These are phyloP conservation scores for Clarias laeviceps DNA, from an alignment of 2,797 vertebrate species.

Conservation along the genomic window DNA sequence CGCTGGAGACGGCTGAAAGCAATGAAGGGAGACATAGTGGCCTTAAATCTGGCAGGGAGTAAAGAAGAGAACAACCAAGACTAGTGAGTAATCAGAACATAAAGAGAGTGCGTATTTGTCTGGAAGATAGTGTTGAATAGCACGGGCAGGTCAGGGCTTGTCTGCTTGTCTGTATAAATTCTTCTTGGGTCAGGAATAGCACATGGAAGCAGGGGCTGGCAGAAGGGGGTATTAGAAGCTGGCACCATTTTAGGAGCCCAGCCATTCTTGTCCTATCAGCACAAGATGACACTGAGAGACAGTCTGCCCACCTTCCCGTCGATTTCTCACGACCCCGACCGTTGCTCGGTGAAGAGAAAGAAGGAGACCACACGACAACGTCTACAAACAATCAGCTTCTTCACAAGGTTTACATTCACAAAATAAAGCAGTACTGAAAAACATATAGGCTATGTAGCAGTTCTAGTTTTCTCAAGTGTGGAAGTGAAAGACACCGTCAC, in stretches of 20 bases:
- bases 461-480: constrained; percentile 48
- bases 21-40: background rate
- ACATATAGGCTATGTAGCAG: constrained; percentile 42
- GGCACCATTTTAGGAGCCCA: constrained; percentile 42
- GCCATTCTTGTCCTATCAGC: constrained; percentile 46
- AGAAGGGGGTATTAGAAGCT: constrained; percentile 34
- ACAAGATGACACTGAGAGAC: constrained; percentile 30
- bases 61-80: constrained; percentile 8
- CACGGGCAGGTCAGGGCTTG: constrained; percentile 64
- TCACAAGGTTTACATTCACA: constrained; percentile 69
- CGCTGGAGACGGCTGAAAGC: background rate
- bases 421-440: constrained; percentile 65
- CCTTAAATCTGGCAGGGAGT: background rate
- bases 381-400: constrained; percentile 48
- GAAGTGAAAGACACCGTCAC: constrained; percentile 37
- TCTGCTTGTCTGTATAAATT: constrained; percentile 64
- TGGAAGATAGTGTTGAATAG: constrained; percentile 43
- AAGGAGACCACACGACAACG: constrained; percentile 39
- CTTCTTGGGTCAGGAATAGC: constrained; percentile 69
- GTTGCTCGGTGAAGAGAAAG: constrained; percentile 21
- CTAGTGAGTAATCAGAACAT: background rate
- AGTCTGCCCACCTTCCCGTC: background rate
- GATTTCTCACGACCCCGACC: constrained; percentile 13
- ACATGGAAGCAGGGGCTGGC: constrained; percentile 37
- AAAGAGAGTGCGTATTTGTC: constrained; percentile 36